Base-by-base conservation (phyloP, 2,888 invertebrate species). In the Caenorhabditis sp. region DNA sequence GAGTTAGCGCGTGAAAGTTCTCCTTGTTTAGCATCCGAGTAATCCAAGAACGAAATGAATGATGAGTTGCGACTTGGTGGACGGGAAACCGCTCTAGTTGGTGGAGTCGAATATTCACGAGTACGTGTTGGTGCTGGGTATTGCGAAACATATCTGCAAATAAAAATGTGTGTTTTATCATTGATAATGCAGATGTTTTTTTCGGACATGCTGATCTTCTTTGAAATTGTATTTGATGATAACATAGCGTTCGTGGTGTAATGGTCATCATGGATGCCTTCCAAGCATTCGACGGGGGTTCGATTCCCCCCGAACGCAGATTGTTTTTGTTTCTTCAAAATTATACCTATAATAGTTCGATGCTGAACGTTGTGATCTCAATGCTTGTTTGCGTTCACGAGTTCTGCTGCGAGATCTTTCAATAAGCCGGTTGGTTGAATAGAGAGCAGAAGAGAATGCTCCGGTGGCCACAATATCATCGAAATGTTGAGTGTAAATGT, bases 21-120 rank as follows among this genome's bases (percentile, higher is more conserved):
- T 76, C 83, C 81, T 74, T 86, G 83, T 72, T 87, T 87, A 55
- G 81, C 49, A 23, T 75, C 81, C 53, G 80, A 79, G 75, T 87
- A 87, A 68, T 86, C 86, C 55, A 86, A 67, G 85, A 86, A 86
- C 26, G 84, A 85, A 55, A 82, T 63, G 76, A 86, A 86, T 19
- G 86, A 86, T 21, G 84, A 79, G 55, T 76, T 72, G 26, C 85
- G 79, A 64, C 78, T 76, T 58, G 86, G 86, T 24, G 84, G 79
- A 57, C 86, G 84, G 69, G 76, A 81, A 62, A 84, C 65, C 17
- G 68, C 69, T 23, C 71, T 76, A 6, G 82, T 81, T 66, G 84
- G 85, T 58, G 86, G 86, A 12, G 86, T 84, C 19, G 83, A 83
- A 76, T 86, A 86, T 51, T 86, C 86, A 64, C 87, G 85, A 36